These are phyloP conservation scores for Trichomalopsis sarcophagae DNA, from an alignment of 1,140 invertebrate species.

Conservation along the genomic window DNA sequence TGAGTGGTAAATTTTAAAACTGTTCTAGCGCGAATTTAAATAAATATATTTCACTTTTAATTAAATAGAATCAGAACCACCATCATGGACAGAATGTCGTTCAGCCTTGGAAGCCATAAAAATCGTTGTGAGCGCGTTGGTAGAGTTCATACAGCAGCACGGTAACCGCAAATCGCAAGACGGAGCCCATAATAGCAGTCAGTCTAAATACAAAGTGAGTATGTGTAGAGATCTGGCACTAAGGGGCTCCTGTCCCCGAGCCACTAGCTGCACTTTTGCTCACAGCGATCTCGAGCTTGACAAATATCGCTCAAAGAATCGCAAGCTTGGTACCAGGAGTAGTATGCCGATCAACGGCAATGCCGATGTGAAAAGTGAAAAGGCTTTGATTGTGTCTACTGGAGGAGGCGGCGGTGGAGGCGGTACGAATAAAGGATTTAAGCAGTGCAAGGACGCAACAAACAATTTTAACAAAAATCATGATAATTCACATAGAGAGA, in stretches of 20 bases:
- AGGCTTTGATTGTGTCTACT: constrained; percentile 52
- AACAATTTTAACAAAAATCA: constrained; percentile 67
- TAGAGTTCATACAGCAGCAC: constrained; percentile 90
- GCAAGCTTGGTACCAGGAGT: constrained; percentile 73
- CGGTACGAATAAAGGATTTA: constrained; percentile 61
- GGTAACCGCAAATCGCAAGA: constrained; percentile 80
- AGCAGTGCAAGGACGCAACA: constrained; percentile 65
- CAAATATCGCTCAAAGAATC: constrained; percentile 80
- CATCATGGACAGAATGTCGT: constrained; percentile 84
- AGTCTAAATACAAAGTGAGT: constrained; percentile 92
- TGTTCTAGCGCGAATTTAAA: no score
- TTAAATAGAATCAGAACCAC: constrained; percentile 80
- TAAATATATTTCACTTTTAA: background rate
- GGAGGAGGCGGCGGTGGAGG: constrained; percentile 3
- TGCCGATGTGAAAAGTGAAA: constrained; percentile 64
- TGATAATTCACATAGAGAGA: constrained; percentile 63
- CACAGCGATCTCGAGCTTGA: constrained; percentile 94
- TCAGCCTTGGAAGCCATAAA: constrained; percentile 87
- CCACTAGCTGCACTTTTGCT: constrained; percentile 92
- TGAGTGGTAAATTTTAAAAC: no score
- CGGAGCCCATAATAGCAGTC: constrained; percentile 73
- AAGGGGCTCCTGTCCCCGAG: constrained; percentile 88
- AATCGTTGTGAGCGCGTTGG: constrained; percentile 87
- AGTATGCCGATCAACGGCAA: constrained; percentile 59
- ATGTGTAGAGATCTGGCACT: constrained; percentile 90